These are phyloP conservation scores for Centruroides vittatus DNA, from an alignment of 1,140 invertebrate genomes.

Conservation along the genomic window DNA sequence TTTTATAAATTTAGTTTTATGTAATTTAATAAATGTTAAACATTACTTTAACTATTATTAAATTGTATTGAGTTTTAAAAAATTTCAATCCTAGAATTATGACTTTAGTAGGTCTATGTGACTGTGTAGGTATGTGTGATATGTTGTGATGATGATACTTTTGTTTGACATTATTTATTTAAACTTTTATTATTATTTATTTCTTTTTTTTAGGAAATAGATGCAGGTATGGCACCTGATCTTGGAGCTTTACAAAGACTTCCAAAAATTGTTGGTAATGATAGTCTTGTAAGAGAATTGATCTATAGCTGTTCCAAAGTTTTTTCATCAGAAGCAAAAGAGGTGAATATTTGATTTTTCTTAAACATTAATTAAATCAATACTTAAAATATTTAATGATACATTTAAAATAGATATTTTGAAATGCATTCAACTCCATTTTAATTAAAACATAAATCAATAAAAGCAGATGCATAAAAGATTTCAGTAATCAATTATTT, in stretches of 20 bases:
- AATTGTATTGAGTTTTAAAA: no score
- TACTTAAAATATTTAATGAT: no score
- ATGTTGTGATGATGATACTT: neutral
- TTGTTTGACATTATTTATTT: neutral
- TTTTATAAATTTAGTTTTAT: no score
- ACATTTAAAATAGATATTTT: no score
- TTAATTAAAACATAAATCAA: no score
- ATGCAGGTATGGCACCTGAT: slow-evolving; percentile 77
- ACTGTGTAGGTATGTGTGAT: neutral
- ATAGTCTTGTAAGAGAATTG: slow-evolving; percentile 72
- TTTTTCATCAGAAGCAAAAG: slow-evolving; percentile 55
- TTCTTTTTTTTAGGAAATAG: slow-evolving; percentile 41
- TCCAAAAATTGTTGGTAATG: slow-evolving; percentile 80
- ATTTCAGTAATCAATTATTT: no score
- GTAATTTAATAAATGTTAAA: no score
- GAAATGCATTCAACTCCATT: no score
- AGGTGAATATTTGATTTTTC: slow-evolving; percentile 15
- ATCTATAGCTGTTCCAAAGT: slow-evolving; percentile 75
- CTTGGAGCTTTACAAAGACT: slow-evolving; percentile 85
- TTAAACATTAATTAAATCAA: neutral
- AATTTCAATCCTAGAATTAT: no score
- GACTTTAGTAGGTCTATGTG: neutral
- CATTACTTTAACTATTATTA: no score
- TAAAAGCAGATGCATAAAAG: no score
- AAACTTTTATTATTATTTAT: neutral